phyloP scores from a whole-genome alignment of 2,113 vertebrate species.

The Heterotilapia buettikoferi region DNA sequence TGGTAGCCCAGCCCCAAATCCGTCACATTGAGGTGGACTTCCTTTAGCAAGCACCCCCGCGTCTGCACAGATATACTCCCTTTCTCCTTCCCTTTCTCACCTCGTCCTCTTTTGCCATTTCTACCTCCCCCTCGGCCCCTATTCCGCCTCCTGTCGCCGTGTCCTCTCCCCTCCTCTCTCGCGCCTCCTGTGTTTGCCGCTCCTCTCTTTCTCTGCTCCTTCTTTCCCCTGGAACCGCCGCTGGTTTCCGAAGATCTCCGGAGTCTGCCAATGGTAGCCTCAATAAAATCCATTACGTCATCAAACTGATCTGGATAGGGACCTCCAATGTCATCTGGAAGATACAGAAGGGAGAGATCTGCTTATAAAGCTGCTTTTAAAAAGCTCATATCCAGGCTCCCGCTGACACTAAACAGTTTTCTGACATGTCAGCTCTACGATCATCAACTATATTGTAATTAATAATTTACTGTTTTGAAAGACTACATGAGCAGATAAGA shows the following conservation, averaged over 20 bases:
- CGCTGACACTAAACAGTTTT: not conserved
- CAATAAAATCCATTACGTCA: slow-evolving; percentile 95
- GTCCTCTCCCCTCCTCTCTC: slow-evolving; percentile 62
- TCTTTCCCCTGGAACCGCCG: slow-evolving; percentile 60
- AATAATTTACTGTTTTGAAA: not conserved
- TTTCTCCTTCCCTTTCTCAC: slow-evolving; percentile 54
- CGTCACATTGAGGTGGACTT: slow-evolving; percentile 94
- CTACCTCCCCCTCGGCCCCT: slow-evolving; percentile 64
- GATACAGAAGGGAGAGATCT: not conserved
- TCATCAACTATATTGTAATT: not conserved
- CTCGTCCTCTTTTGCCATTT: slow-evolving; percentile 68
- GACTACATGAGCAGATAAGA: not conserved
- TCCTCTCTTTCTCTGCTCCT: slow-evolving; percentile 77
- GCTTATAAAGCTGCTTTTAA: not conserved
- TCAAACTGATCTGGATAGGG: slow-evolving; percentile 88
- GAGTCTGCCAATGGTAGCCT: slow-evolving; percentile 89
- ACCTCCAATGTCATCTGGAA: slow-evolving; percentile 81
- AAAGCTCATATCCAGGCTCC: not conserved
- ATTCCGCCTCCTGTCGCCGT: slow-evolving; percentile 45
- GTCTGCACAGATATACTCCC: slow-evolving; percentile 73
- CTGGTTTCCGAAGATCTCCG: slow-evolving; percentile 81
- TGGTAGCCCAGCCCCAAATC: slow-evolving; percentile 93
- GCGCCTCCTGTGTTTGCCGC: slow-evolving; percentile 44
- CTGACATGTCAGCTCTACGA: not conserved
- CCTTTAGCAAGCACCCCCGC: slow-evolving; percentile 87